Evolutionary conservation across 2,888 invertebrate genomes (phyloP).

Genomic region (Pediacus dermestoides): DNA sequence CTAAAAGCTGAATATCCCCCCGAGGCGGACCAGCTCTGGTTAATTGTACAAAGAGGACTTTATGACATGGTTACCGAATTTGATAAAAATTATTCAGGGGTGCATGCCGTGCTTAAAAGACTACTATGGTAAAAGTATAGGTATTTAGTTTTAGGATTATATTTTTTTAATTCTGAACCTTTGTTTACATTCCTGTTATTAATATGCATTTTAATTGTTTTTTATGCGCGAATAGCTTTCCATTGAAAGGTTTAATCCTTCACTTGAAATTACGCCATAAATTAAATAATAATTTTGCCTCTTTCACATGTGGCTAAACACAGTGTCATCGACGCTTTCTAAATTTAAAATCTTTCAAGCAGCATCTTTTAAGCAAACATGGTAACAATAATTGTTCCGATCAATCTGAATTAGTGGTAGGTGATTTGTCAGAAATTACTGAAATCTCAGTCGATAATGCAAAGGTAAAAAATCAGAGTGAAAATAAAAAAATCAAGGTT

Average conservation of each 20-base stretch:
- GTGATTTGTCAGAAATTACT: too few relatives aligned
- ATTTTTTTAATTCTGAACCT: neutral
- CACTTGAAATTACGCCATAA: constrained; percentile 1
- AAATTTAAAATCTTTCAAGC: neutral
- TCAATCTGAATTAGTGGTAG: too few relatives aligned
- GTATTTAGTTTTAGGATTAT: too few relatives aligned
- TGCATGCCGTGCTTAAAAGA: neutral
- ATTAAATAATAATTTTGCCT: neutral
- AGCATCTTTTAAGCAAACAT: neutral
- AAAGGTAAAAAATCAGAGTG: too few relatives aligned
- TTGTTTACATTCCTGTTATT: neutral
- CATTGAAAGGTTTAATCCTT: neutral
- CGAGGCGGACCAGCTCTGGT: too few relatives aligned
- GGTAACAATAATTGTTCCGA: too few relatives aligned
- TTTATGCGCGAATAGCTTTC: constrained; percentile 2
- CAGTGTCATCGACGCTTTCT: neutral
- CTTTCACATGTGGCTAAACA: neutral
- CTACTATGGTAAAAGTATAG: neutral
- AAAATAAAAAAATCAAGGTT: too few relatives aligned
- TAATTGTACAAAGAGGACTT: neutral
- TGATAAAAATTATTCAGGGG: neutral
- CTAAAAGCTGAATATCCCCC: too few relatives aligned
- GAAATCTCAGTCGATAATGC: too few relatives aligned
- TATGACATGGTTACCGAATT: neutral
- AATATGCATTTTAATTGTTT: neutral